Evolutionary conservation across 2,113 vertebrate genomes (phyloP).

Genomic region (Sclerurus mexicanus): DNA sequence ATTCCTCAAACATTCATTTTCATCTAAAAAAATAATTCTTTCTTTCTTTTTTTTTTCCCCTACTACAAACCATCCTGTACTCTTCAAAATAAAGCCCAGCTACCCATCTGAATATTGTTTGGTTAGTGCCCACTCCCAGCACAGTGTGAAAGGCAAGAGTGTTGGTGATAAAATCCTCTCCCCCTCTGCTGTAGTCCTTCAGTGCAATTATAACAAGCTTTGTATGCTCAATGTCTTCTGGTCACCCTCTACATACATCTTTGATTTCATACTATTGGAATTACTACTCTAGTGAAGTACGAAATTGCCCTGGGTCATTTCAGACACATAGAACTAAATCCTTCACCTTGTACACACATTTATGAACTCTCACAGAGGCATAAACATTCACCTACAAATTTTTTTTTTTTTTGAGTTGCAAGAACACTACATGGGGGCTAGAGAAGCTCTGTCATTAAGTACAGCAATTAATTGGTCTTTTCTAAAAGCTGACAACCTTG

Average conservation of each 20-base stretch:
- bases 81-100: not conserved
- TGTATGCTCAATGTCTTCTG: accelerated
- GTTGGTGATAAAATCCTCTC: not conserved
- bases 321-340: not conserved
- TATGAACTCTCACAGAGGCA: not conserved
- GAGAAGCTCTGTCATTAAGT: not conserved
- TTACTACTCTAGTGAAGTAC: not conserved
- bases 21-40: not conserved
- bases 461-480: not conserved
- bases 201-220: not conserved
- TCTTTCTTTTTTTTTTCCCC: not conserved
- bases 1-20: not conserved
- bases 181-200: not conserved
- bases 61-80: not conserved
- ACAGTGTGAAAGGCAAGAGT: not conserved
- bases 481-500: not conserved
- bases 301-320: not conserved
- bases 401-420: not conserved
- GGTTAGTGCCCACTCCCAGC: not conserved
- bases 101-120: not conserved
- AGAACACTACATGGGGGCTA: accelerated
- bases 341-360: not conserved
- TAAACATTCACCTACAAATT: not conserved
- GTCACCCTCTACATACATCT: not conserved
- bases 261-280: not conserved